phyloP scores from a whole-genome alignment of 2,888 invertebrate species.

The Xylota sylvarum region DNA sequence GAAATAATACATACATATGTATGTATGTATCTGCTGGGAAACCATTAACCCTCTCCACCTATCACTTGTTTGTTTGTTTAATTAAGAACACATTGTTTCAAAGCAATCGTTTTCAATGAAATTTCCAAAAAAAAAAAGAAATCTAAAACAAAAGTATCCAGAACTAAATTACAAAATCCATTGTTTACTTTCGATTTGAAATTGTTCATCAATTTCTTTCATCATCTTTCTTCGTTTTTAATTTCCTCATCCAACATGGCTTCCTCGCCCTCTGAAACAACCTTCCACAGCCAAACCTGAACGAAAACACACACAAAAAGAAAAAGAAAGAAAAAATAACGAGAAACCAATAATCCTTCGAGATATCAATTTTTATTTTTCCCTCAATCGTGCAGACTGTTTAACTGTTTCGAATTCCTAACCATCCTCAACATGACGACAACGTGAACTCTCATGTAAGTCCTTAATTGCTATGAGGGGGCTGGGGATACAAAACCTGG shows the following conservation, averaged over 20 bases:
- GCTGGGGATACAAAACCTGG: neutral
- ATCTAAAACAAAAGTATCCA: slow-evolving; percentile 6
- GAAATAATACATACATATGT: too few species aligned
- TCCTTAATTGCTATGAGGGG: slow-evolving; percentile 32
- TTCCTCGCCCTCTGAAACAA: neutral
- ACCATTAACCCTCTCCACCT: slow-evolving; percentile 9
- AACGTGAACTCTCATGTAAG: slow-evolving; percentile 12
- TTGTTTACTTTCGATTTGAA: slow-evolving; percentile 65
- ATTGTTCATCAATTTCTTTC: slow-evolving; percentile 62
- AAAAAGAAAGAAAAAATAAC: neutral
- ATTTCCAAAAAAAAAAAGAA: slow-evolving; percentile 21
- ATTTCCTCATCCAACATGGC: slow-evolving; percentile 38
- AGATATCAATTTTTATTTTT: slow-evolving; percentile 33
- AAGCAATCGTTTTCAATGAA: slow-evolving; percentile 37
- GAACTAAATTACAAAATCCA: slow-evolving; percentile 37
- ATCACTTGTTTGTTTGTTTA: slow-evolving; percentile 47
- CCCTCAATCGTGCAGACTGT: slow-evolving; percentile 21
- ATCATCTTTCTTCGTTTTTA: slow-evolving; percentile 49
- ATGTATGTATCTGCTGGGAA: too few species aligned
- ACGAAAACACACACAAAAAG: too few species aligned
- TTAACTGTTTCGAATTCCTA: slow-evolving; percentile 32
- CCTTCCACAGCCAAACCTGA: neutral
- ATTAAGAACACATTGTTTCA: slow-evolving; percentile 65
- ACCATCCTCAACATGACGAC: slow-evolving; percentile 23
- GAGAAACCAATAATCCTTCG: slow-evolving; percentile 30